Percentiles rank a stretch among this genome's conserved stretches.
Conservation (phyloP, 1,140 invertebrate species). For the Cardiocondyla obscurior region DNA sequence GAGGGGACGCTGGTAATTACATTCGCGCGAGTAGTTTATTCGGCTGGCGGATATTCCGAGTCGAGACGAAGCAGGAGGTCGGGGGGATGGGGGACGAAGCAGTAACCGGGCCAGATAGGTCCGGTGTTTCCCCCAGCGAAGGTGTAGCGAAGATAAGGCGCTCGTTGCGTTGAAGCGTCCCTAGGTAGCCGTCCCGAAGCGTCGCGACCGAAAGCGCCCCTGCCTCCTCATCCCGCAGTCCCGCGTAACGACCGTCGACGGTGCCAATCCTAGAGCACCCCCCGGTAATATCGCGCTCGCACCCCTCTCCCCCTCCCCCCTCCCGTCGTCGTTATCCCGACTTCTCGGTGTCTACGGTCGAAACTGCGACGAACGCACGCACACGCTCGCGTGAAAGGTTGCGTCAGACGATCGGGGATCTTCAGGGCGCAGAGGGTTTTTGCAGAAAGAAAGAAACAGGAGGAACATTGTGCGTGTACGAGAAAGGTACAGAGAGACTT, state of each 20-base stretch:
- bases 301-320: too few relatives aligned
- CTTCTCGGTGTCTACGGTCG: constrained; percentile 63
- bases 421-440: neutral
- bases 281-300: constrained; percentile 73
- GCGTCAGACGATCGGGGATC: neutral
- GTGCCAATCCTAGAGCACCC: constrained; percentile 67
- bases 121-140: constrained; percentile 73
- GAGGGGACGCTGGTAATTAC: constrained; percentile 71
- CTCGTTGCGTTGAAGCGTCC: constrained; percentile 83
- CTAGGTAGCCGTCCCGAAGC: constrained; percentile 75
- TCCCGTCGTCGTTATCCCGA: constrained; percentile 72
- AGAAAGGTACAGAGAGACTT: neutral
- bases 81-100: neutral
- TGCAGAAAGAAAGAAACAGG: neutral
- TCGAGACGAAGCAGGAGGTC: neutral
- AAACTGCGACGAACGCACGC: neutral
- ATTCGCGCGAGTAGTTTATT: constrained; percentile 74
- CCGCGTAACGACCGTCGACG: constrained; percentile 69
- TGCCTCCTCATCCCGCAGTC: constrained; percentile 38
- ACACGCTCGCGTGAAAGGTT: neutral
- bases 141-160: constrained; percentile 82
- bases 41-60: constrained; percentile 5
- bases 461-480: neutral
- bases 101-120: constrained; percentile 76
- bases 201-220: constrained; percentile 55